Conservation (phyloP, 2,113 vertebrate species). For the Callospermophilus lateralis region DNA sequence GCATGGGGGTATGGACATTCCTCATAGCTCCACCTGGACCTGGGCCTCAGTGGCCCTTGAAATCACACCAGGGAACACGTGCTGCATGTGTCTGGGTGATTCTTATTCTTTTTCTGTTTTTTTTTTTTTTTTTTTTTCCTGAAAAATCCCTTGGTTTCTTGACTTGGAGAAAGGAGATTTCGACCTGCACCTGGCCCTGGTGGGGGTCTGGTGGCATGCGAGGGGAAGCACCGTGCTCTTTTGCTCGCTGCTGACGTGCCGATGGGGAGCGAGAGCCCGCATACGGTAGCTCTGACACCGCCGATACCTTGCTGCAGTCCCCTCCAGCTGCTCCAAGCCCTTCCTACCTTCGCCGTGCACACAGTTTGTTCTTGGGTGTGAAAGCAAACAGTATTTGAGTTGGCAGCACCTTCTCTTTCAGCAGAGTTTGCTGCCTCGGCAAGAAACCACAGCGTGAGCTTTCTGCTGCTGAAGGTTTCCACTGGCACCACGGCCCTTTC, state of each 20-base stretch:
- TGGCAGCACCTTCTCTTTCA: slow-evolving; percentile 94
- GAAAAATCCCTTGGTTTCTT: slow-evolving; percentile 59
- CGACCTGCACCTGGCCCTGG: slow-evolving; percentile 62
- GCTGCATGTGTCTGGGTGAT: neutral
- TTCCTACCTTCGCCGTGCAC: slow-evolving; percentile 94
- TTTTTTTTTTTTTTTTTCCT: neutral
- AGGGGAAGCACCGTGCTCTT: slow-evolving; percentile 60
- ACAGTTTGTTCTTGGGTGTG: slow-evolving; percentile 94
- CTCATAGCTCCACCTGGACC: slow-evolving; percentile 59
- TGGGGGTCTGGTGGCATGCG: slow-evolving; percentile 72
- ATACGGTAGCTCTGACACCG: slow-evolving; percentile 96
- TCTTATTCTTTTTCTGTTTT: too few relatives aligned
- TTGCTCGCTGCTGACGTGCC: slow-evolving; percentile 88
- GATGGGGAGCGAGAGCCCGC: slow-evolving; percentile 90
- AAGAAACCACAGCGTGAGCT: slow-evolving; percentile 94
- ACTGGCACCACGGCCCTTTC: slow-evolving; percentile 96
- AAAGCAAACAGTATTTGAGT: slow-evolving; percentile 96
- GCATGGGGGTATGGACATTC: slow-evolving; percentile 79
- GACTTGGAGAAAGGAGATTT: slow-evolving; percentile 53
- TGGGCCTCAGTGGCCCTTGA: slow-evolving; percentile 59
- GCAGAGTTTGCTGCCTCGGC: slow-evolving; percentile 97
- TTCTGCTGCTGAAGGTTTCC: slow-evolving; percentile 91
- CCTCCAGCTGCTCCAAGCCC: slow-evolving; percentile 96
- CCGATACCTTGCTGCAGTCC: slow-evolving; percentile 94
- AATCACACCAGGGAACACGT: slow-evolving; percentile 61